These are phyloP conservation scores for Euproctis similis DNA, from an alignment of 2,888 invertebrate species.

Conservation along the genomic window DNA sequence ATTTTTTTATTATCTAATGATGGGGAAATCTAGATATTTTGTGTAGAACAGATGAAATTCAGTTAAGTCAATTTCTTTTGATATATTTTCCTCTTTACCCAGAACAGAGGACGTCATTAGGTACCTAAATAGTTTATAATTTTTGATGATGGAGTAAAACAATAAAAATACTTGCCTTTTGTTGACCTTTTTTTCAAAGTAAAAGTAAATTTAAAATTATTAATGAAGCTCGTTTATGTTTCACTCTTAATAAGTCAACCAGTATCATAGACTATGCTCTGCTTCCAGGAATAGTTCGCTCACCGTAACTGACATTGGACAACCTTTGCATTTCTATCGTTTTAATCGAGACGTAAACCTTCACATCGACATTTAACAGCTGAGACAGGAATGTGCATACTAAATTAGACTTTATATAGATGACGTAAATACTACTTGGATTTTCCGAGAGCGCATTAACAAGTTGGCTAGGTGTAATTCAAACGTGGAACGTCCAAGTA, in stretches of 20 bases:
- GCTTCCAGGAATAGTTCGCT: slow-evolving; percentile 11
- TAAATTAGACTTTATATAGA: slow-evolving; percentile 10
- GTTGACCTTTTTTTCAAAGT: too few relatives aligned
- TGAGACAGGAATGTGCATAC: slow-evolving; percentile 7
- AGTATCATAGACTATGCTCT: slow-evolving; percentile 15
- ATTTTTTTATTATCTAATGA: too few relatives aligned
- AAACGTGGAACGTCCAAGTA: slow-evolving; percentile 52
- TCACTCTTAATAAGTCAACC: slow-evolving; percentile 20
- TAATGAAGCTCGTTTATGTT: not conserved
- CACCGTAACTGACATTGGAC: slow-evolving; percentile 16
- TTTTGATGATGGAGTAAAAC: too few relatives aligned
- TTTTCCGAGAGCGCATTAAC: slow-evolving; percentile 18
- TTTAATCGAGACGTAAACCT: slow-evolving; percentile 23
- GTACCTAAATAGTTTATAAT: too few relatives aligned
- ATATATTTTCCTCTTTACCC: too few relatives aligned
- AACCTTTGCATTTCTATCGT: slow-evolving; percentile 24
- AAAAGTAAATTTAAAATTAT: too few relatives aligned
- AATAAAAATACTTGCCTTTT: too few relatives aligned
- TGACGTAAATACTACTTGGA: slow-evolving; percentile 3
- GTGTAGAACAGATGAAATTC: too few relatives aligned
- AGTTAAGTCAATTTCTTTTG: too few relatives aligned
- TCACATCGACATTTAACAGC: slow-evolving; percentile 3
- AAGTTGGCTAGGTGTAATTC: slow-evolving; percentile 42
- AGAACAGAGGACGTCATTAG: too few relatives aligned
- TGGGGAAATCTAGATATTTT: too few relatives aligned